Evolutionary conservation across 2,113 vertebrate genomes (phyloP).

Genomic region (Sinosuthora webbiana): DNA sequence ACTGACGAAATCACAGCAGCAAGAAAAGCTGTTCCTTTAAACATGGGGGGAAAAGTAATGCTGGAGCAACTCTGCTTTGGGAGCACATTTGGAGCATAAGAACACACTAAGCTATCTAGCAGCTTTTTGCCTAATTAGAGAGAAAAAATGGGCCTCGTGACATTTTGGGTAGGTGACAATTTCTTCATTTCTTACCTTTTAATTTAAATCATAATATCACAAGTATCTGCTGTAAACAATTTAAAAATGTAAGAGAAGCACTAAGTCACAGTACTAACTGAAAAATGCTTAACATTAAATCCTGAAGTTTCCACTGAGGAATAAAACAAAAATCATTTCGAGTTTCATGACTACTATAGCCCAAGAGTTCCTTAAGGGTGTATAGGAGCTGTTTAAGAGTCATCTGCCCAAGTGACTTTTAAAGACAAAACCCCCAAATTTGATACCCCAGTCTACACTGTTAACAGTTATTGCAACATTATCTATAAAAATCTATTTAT

Average conservation of each 20-base stretch:
- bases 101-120: not conserved
- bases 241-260: not conserved
- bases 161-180: not conserved
- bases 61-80: not conserved
- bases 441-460: not conserved
- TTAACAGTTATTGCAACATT: not conserved
- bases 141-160: not conserved
- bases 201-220: not conserved
- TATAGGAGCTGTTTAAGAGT: not conserved
- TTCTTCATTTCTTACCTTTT: not conserved
- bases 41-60: fast-evolving
- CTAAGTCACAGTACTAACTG: not conserved
- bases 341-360: not conserved
- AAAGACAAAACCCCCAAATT: not conserved
- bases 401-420: not conserved
- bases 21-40: not conserved
- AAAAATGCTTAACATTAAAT: not conserved
- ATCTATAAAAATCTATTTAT: not conserved
- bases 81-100: not conserved
- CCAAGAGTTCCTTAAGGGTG: not conserved
- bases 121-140: not conserved
- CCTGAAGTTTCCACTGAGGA: not conserved
- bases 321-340: not conserved
- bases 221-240: not conserved
- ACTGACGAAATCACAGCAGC: not conserved